A percentile compares a stretch with the other conserved stretches of the same genome.
These are phyloP conservation scores for Sphaeridia pumilis DNA, from an alignment of 2,888 invertebrate species.

Conservation along the genomic window DNA sequence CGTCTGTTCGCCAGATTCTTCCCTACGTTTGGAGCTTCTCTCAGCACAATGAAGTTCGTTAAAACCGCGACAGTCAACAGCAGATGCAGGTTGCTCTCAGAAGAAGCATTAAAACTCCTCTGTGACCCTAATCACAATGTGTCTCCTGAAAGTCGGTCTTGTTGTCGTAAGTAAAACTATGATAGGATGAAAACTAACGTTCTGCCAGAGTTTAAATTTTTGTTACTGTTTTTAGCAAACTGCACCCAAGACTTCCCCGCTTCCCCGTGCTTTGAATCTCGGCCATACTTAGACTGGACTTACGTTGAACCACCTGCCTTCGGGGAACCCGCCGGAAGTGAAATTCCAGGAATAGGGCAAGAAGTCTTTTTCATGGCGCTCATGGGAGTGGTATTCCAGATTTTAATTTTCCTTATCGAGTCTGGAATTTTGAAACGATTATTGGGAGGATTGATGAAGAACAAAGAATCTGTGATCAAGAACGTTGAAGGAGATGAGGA, in stretches of 20 bases:
- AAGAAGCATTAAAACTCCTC: slow-evolving; percentile 16
- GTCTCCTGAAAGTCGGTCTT: slow-evolving; percentile 17
- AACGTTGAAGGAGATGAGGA: not conserved
- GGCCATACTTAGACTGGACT: slow-evolving; percentile 22
- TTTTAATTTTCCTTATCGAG: slow-evolving; percentile 2
- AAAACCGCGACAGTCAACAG: slow-evolving; percentile 22
- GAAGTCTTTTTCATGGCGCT: not conserved
- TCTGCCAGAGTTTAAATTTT: not conserved
- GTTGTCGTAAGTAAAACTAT: slow-evolving; percentile 22
- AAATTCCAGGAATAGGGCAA: slow-evolving; percentile 5
- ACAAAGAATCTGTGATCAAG: not conserved
- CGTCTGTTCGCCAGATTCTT: slow-evolving; percentile 19
- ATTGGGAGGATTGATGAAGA: not conserved
- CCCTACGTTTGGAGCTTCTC: slow-evolving; percentile 25
- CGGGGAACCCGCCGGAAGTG: not conserved
- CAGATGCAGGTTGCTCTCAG: slow-evolving; percentile 24
- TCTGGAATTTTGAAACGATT: not conserved
- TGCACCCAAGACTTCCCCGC: slow-evolving; percentile 15
- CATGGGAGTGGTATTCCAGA: not conserved
- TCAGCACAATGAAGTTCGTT: slow-evolving; percentile 19
- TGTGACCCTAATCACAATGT: slow-evolving; percentile 19
- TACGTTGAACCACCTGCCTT: not conserved
- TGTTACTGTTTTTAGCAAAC: slow-evolving; percentile 19
- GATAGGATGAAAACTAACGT: not conserved
- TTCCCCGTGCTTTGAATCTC: slow-evolving; percentile 19